phyloP scores from a whole-genome alignment of 2,797 vertebrate species.

The Gymnodraco acuticeps region DNA sequence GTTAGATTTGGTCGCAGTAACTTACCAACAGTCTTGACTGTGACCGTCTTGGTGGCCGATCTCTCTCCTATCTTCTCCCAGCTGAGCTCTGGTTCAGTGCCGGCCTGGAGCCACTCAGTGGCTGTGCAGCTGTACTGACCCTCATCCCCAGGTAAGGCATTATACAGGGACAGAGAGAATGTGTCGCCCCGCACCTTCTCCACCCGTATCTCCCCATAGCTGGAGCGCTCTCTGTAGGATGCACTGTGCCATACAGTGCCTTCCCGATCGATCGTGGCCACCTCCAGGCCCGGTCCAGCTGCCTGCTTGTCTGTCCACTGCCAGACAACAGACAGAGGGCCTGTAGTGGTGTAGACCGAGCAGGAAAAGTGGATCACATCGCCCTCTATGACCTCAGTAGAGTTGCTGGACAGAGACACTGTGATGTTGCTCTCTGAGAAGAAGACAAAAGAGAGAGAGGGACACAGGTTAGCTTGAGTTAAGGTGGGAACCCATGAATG shows the following conservation, averaged over 20 bases:
- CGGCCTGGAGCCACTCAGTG: constrained; percentile 83
- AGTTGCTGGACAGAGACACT: constrained; percentile 89
- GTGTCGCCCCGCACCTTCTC: constrained; percentile 78
- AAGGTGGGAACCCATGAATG: not conserved
- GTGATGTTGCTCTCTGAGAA: constrained; percentile 93
- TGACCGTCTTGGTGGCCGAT: constrained; percentile 82
- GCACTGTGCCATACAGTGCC: constrained; percentile 81
- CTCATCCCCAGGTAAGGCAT: constrained; percentile 76
- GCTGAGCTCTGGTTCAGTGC: constrained; percentile 82
- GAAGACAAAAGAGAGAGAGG: constrained; percentile 13
- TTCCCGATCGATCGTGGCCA: constrained; percentile 89
- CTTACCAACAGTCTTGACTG: constrained; percentile 93
- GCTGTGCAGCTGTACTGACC: constrained; percentile 86
- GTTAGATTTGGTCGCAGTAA: constrained; percentile 6
- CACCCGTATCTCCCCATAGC: constrained; percentile 75
- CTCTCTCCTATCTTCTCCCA: constrained; percentile 95
- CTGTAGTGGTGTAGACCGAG: constrained; percentile 83
- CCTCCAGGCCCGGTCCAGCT: constrained; percentile 82
- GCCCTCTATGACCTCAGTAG: constrained; percentile 91
- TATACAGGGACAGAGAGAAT: constrained; percentile 86
- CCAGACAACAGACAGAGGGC: constrained; percentile 91
- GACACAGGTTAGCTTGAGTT: constrained; percentile 10
- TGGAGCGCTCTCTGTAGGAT: constrained; percentile 67
- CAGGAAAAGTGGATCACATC: constrained; percentile 91
- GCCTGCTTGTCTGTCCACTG: constrained; percentile 88